phyloP scores from a whole-genome alignment of 2,797 vertebrate species.

The Schizopygopsis pylzovi region DNA sequence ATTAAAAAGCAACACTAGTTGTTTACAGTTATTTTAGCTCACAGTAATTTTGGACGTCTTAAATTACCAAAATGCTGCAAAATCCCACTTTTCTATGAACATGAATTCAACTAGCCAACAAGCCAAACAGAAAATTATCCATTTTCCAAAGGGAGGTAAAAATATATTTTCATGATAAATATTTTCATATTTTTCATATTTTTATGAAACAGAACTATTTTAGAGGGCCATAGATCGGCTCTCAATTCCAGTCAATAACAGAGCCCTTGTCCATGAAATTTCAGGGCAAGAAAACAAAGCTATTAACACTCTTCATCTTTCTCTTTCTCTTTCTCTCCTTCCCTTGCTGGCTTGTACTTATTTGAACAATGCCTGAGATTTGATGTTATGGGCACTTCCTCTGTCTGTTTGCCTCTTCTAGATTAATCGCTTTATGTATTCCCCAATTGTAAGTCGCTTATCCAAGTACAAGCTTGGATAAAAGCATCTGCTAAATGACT shows the following conservation, averaged over 20 bases:
- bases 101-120: background rate
- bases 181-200: no score
- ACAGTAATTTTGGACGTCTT: background rate
- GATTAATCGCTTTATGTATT: no score
- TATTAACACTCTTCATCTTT: background rate
- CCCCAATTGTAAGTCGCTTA: no score
- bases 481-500: no score
- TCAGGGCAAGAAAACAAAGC: slow-evolving; percentile 16
- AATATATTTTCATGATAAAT: background rate
- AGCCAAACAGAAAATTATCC: background rate
- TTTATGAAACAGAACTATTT: background rate
- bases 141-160: background rate
- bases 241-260: background rate
- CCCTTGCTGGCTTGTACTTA: no score
- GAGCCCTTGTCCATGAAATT: slow-evolving; percentile 5
- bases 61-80: background rate
- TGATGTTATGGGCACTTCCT: no score
- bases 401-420: no score
- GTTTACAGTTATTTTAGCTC: background rate
- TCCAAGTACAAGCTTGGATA: no score
- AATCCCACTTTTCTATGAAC: background rate
- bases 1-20: background rate
- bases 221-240: background rate
- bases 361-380: no score
- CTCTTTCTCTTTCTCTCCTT: no score